These are phyloP conservation scores for Pogonophryne albipinna DNA, from an alignment of 2,797 vertebrate species.

Conservation along the genomic window DNA sequence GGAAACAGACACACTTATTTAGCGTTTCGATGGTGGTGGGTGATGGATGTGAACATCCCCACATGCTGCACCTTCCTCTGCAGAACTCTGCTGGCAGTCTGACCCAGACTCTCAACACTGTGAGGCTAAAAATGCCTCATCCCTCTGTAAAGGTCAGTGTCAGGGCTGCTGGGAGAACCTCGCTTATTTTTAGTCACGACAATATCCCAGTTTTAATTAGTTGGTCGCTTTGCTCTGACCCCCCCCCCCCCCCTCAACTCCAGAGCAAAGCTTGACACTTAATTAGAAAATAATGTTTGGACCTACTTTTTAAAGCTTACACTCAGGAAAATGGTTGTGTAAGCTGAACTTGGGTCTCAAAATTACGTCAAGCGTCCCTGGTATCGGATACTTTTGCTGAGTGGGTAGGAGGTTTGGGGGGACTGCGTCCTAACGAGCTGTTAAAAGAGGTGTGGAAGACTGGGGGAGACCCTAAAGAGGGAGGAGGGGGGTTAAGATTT, in stretches of 20 bases:
- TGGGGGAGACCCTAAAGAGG: neutral
- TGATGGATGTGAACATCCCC: conserved; percentile 18
- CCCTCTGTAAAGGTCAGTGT: conserved; percentile 72
- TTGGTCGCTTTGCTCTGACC: conserved; percentile 3
- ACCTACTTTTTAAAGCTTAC: neutral
- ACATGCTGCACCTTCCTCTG: conserved; percentile 23
- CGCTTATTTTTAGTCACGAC: conserved; percentile 71
- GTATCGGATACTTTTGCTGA: neutral
- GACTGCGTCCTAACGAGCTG: conserved; percentile 18
- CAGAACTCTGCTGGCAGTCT: conserved; percentile 1
- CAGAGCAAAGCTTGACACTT: conserved; percentile 9
- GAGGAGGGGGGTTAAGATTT: neutral
- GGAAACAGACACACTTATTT: neutral
- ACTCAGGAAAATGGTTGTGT: neutral
- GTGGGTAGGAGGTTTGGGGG: neutral
- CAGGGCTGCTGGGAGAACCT: conserved; percentile 61
- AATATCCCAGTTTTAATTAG: conserved; percentile 57
- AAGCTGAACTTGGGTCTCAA: conserved; percentile 7
- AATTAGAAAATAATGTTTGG: conserved; percentile 28
- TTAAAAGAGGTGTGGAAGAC: conserved; percentile 12
- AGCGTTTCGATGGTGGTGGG: neutral
- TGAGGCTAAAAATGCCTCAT: conserved; percentile 68
- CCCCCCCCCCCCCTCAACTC: neutral
- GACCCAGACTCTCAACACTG: conserved; percentile 23
- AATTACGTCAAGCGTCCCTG: neutral